A percentile compares a stretch with the other conserved stretches of the same genome.
phyloP scores from a whole-genome alignment of 2,888 invertebrate genomes.

The Parnassius smintheus region DNA sequence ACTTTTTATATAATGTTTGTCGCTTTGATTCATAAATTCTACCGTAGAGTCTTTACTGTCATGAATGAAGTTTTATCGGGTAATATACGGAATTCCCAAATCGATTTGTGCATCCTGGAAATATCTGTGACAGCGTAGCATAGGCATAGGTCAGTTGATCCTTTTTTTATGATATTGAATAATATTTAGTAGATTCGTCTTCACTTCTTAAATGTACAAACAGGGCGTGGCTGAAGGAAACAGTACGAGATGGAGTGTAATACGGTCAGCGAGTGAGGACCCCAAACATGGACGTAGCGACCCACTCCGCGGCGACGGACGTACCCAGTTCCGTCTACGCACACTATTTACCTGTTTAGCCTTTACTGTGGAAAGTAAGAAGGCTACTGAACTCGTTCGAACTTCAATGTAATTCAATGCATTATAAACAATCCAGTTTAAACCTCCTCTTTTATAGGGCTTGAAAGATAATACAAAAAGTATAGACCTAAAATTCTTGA shows the following conservation, averaged over 20 bases:
- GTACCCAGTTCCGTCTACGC: constrained; percentile 65
- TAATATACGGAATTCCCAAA: too few relatives aligned
- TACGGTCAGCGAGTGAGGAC: constrained; percentile 56
- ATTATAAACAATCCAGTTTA: constrained; percentile 39
- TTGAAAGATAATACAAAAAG: too few relatives aligned
- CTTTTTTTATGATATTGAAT: too few relatives aligned
- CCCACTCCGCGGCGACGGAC: constrained; percentile 62
- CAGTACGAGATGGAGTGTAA: constrained; percentile 58
- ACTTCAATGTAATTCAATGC: constrained; percentile 37
- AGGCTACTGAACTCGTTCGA: constrained; percentile 50
- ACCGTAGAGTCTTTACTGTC: too few relatives aligned
- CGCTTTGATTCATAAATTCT: too few relatives aligned
- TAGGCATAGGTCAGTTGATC: too few relatives aligned
- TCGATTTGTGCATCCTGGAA: too few relatives aligned
- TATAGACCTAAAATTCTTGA: too few relatives aligned
- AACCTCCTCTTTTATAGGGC: neutral
- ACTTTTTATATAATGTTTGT: too few relatives aligned
- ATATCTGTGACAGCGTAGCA: too few relatives aligned
- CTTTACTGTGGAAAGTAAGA: constrained; percentile 60
- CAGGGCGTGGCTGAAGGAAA: constrained; percentile 44
- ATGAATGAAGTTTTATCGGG: too few relatives aligned
- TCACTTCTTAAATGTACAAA: constrained; percentile 25
- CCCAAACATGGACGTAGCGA: constrained; percentile 66
- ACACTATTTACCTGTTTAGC: constrained; percentile 65
- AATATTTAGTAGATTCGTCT: too few relatives aligned